phyloP scores from a whole-genome alignment of 2,797 vertebrate genomes.

The Coracias cyanogaster region DNA sequence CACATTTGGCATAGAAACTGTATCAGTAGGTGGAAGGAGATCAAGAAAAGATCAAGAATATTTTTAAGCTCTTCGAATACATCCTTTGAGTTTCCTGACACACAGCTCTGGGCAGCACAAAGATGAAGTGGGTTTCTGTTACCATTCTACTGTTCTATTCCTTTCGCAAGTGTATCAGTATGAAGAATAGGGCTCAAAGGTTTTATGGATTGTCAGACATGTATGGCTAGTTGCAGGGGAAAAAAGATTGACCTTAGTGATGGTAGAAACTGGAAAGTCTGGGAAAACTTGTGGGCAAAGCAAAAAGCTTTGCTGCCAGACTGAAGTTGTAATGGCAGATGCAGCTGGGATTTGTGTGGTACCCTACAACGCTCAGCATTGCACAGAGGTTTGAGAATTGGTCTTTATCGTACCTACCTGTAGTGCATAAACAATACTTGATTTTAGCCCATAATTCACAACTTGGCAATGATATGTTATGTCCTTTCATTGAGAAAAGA shows the following conservation, averaged over 20 bases:
- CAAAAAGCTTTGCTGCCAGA: not conserved
- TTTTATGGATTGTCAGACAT: not conserved
- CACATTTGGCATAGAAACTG: constrained; percentile 1
- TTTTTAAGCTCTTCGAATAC: not conserved
- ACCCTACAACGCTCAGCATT: not conserved
- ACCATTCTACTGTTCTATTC: not conserved
- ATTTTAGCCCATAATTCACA: not conserved
- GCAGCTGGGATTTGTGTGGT: not conserved
- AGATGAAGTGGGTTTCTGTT: not conserved
- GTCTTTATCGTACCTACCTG: not conserved
- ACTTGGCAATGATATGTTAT: not conserved
- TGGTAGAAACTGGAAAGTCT: not conserved
- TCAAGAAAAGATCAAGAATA: not conserved
- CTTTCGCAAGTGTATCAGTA: not conserved
- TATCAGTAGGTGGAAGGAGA: not conserved
- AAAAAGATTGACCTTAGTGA: not conserved
- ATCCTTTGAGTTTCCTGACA: not conserved
- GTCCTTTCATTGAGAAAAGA: not conserved
- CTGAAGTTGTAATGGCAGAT: not conserved
- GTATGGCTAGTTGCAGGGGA: not conserved
- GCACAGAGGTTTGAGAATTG: not conserved
- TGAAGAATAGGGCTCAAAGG: not conserved
- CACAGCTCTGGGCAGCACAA: not conserved
- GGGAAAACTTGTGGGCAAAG: not conserved
- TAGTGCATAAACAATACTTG: not conserved